phyloP scores from a whole-genome alignment of 2,888 invertebrate species.

The Dinocampus coccinellae region DNA sequence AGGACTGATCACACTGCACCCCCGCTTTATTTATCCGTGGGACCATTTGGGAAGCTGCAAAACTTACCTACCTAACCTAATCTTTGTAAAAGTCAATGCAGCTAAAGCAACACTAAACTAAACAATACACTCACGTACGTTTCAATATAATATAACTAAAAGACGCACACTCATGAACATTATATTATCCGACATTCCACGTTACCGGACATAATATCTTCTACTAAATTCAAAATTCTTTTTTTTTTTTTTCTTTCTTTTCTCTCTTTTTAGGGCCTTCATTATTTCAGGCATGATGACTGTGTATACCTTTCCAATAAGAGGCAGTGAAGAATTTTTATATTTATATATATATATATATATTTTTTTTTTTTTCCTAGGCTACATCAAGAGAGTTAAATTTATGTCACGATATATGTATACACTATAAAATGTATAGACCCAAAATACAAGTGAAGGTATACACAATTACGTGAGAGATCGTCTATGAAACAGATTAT shows the following conservation, averaged over 20 bases:
- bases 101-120: conserved; percentile 12
- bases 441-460: background rate
- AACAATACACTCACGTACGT: conserved; percentile 3
- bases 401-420: background rate
- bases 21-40: background rate
- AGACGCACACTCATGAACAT: background rate
- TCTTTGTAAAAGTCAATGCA: background rate
- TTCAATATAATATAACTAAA: background rate
- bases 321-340: background rate
- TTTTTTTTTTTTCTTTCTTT: background rate
- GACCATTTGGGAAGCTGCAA: conserved; percentile 11
- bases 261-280: background rate
- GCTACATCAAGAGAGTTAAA: background rate
- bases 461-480: conserved; percentile 13
- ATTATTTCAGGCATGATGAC: background rate
- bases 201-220: background rate
- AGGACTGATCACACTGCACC: background rate
- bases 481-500: conserved; percentile 11
- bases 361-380: too few relatives aligned
- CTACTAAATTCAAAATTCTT: background rate
- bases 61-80: conserved; percentile 11
- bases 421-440: background rate
- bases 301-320: background rate
- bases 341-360: too few relatives aligned
- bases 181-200: conserved; percentile 3